These are phyloP conservation scores for Eupeodes latifasciatus DNA, from an alignment of 2,888 invertebrate genomes.

Conservation along the genomic window DNA sequence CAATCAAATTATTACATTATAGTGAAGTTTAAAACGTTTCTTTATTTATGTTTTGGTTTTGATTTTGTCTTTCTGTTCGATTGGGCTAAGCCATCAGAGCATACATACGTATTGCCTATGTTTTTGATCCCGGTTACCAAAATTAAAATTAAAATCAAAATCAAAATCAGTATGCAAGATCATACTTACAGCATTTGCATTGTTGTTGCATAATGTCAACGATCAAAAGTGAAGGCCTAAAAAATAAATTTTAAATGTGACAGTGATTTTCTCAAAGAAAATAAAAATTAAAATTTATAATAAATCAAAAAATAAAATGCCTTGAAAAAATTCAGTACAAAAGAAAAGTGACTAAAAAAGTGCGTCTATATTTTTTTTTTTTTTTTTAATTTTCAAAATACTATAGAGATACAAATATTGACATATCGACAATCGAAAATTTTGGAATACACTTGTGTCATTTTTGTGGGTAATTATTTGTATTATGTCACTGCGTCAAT, in stretches of 20 bases:
- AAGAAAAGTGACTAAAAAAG: conserved; percentile 14
- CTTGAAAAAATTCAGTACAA: conserved; percentile 42
- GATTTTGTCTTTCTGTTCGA: neutral
- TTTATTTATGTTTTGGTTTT: conserved; percentile 22
- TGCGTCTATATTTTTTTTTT: neutral
- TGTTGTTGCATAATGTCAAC: conserved; percentile 68
- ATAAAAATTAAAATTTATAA: conserved; percentile 16
- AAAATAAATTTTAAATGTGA: conserved; percentile 40
- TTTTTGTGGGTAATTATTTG: conserved; percentile 64
- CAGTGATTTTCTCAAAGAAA: conserved; percentile 48
- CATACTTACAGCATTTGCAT: conserved; percentile 50
- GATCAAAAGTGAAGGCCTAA: conserved; percentile 66
- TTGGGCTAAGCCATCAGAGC: neutral
- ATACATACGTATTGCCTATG: neutral
- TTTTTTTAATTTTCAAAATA: neutral
- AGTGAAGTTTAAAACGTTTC: conserved; percentile 18
- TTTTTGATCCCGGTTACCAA: conserved; percentile 54
- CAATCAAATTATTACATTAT: conserved; percentile 55
- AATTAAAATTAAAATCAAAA: neutral
- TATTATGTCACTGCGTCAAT: conserved; percentile 52
- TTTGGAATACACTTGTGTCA: conserved; percentile 44
- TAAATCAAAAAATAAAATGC: conserved; percentile 25
- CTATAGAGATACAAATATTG: conserved; percentile 15
- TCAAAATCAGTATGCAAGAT: conserved; percentile 60
- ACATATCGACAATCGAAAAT: conserved; percentile 14